These are phyloP conservation scores for Cotesia vestalis DNA, from an alignment of 1,140 invertebrate species.

Conservation along the genomic window DNA sequence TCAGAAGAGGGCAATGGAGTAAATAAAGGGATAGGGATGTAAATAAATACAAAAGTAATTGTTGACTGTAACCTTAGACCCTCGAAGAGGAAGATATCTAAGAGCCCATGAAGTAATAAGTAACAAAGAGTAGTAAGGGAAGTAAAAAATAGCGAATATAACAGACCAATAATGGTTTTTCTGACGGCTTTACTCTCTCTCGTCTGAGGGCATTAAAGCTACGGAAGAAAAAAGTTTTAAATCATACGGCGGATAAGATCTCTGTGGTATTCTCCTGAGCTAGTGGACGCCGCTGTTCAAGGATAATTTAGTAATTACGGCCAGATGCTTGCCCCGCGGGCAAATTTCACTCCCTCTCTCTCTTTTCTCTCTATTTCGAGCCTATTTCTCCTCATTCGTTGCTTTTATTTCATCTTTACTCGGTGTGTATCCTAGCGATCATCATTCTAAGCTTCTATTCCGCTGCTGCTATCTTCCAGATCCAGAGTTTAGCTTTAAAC, in stretches of 20 bases:
- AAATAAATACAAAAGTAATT: neutral
- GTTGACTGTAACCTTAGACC: no score
- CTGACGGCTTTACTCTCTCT: constrained; percentile 17
- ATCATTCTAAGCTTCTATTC: no score
- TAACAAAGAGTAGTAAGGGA: neutral
- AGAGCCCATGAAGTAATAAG: no score
- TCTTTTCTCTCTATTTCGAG: constrained; percentile 20
- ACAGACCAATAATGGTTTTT: constrained; percentile 17
- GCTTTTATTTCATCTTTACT: neutral
- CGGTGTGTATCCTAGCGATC: neutral
- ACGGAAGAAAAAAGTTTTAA: constrained; percentile 1
- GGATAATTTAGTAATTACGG: constrained; percentile 57
- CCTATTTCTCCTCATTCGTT: constrained; percentile 3
- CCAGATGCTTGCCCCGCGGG: constrained; percentile 50
- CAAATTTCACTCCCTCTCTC: constrained; percentile 29
- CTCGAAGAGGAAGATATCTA: no score
- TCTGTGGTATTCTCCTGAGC: constrained; percentile 13
- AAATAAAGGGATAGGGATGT: no score
- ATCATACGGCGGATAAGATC: constrained; percentile 33
- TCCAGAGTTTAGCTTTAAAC: neutral
- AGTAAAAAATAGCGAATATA: constrained; percentile 19
- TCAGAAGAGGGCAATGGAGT: no score
- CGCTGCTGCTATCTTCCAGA: neutral
- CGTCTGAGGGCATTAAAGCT: constrained; percentile 13
- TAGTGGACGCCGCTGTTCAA: constrained; percentile 38